Evolutionary conservation across 2,113 vertebrate species (phyloP), one percentile per base, ranked within the genome.

Genomic region (Lampris megalopsis): DNA sequence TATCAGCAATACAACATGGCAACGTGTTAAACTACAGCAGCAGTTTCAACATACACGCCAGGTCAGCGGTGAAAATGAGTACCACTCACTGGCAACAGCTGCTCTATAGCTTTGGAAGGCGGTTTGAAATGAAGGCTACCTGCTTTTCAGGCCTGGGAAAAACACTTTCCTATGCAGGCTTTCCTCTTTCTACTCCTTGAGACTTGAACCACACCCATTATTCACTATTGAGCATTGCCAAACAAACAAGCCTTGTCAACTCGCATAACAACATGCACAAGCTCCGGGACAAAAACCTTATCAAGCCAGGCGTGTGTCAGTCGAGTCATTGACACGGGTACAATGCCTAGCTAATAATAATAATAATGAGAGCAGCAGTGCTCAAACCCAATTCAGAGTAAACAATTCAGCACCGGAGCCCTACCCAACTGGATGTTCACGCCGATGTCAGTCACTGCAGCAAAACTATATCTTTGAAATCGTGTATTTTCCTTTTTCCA

Each of bases 141-240:
- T 79, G 71, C 38, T 72, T 50, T 47, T 52, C 38, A 65, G 53
- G 69, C 68, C 81, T 61, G n/a, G 13, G 54, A 43, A 4, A 69
- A 64, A 69, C 53, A 69, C 57, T 48, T 50, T 36, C 40, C 42
- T 37, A 1, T 45, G 41, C 63, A 65, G 70, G 49, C 48, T 41
- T 70, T 54, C 47, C 75, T 40, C 42, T 35, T 64, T 50, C 49
- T 66, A 13, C 37, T 13, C 6, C 69, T 48, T 13, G 49, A 68
- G 52, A 67, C 59, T 48, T 48, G 73, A 63, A 70, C 90, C 91
- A 88, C 91, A 87, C 90, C 88, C 90, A 84, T 75, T 71, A 81
- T 81, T 88, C 77, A 80, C 57, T 40, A 62, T 11, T 52, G 56
- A 74, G 65, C 52, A 48, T 56, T 84, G 73, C 69, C 71, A 61